phyloP scores from a whole-genome alignment of 2,888 invertebrate species.

The Machimus rusticus region DNA sequence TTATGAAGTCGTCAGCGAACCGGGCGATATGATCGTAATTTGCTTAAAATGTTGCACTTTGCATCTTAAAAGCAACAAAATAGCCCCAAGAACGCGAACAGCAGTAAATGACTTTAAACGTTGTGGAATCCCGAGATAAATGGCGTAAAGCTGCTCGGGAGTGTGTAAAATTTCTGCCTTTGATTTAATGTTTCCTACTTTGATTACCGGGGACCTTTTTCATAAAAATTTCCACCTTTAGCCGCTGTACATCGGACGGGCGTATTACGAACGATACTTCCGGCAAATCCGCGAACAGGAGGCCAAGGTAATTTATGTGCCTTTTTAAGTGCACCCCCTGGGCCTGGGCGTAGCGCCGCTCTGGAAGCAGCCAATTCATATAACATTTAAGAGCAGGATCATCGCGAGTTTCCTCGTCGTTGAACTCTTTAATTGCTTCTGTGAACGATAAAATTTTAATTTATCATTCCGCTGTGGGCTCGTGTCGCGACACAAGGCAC shows the following conservation, averaged over 20 bases:
- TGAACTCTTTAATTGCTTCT: conserved; percentile 61
- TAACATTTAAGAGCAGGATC: conserved; percentile 62
- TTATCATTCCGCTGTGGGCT: not conserved
- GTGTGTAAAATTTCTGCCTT: not conserved
- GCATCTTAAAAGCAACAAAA: not conserved
- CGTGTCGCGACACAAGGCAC: not conserved
- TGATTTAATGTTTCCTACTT: not conserved
- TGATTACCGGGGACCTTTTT: conserved; percentile 6
- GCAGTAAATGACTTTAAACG: not conserved
- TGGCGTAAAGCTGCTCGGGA: not conserved
- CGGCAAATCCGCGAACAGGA: not conserved
- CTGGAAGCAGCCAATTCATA: conserved; percentile 60
- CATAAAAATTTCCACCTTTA: conserved; percentile 10
- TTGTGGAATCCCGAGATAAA: not conserved
- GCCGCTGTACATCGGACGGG: not conserved
- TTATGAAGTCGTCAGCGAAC: not conserved
- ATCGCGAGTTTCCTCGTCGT: conserved; percentile 61
- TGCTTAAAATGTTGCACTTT: not conserved
- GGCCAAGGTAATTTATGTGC: not conserved
- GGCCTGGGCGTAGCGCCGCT: conserved; percentile 52
- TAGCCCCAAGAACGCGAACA: not conserved
- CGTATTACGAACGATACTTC: conserved; percentile 6
- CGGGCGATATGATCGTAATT: not conserved
- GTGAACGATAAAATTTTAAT: conserved; percentile 26
- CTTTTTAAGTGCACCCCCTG: conserved; percentile 46